Evolutionary conservation across 2,888 invertebrate species (phyloP).

Genomic region (Cantharis rufa): DNA sequence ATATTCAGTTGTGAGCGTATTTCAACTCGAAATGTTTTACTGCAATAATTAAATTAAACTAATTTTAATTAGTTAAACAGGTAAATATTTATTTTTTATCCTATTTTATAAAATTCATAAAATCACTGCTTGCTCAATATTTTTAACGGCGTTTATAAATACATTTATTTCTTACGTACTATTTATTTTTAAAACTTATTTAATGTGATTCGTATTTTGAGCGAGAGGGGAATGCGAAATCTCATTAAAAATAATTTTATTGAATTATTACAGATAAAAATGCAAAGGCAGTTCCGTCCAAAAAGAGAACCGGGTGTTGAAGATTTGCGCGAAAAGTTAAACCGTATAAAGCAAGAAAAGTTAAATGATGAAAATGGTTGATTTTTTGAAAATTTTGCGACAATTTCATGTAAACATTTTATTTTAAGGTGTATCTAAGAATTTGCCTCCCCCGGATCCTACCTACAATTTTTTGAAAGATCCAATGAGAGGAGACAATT

Average conservation of each 20-base stretch:
- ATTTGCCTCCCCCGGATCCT: conserved; percentile 45
- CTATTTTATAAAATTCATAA: not conserved
- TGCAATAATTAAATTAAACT: not conserved
- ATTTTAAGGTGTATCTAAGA: not conserved
- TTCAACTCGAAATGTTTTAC: not conserved
- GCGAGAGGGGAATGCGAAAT: not conserved
- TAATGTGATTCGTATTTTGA: not conserved
- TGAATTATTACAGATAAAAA: not conserved
- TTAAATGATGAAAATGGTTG: conserved; percentile 5
- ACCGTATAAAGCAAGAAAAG: conserved; percentile 37
- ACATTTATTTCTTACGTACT: not conserved
- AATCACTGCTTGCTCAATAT: not conserved
- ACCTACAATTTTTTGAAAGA: conserved; percentile 44
- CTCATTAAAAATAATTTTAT: not conserved
- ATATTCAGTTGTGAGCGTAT: not conserved
- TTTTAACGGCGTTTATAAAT: not conserved
- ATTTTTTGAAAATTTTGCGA: not conserved
- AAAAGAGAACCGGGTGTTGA: not conserved
- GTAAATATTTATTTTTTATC: not conserved
- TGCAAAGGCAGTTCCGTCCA: not conserved
- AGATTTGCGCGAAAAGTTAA: conserved; percentile 41
- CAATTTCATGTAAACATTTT: not conserved
- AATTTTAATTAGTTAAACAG: not conserved
- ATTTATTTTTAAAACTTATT: not conserved
- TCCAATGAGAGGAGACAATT: conserved; percentile 37